Conservation (phyloP, 30 jellyfish, hydroid and myxozoan genomes). For the Sanderia malayensis region DNA sequence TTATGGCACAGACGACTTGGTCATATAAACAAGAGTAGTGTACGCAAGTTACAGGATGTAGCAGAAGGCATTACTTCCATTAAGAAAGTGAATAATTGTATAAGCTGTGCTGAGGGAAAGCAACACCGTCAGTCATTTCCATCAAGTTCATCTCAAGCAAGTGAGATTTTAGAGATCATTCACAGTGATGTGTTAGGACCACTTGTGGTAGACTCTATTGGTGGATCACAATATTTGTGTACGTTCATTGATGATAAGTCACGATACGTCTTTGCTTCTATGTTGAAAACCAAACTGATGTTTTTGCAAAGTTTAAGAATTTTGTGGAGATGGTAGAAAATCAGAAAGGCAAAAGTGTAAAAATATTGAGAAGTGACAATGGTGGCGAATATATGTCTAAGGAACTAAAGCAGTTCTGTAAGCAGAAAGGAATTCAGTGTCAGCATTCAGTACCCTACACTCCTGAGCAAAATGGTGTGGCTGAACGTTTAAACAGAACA, state of each 20-base stretch:
- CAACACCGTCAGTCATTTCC: constrained; percentile 14
- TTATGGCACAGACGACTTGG: constrained; percentile 44
- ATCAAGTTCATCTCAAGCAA: constrained; percentile 5
- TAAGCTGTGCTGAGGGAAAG: constrained; percentile 43
- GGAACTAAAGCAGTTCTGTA: constrained; percentile 3
- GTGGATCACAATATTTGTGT: constrained; percentile 28
- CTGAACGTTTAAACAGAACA: constrained; percentile 35
- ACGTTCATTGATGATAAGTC: constrained; percentile 35
- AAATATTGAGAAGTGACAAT: constrained; percentile 24
- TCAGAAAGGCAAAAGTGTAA: constrained; percentile 3
- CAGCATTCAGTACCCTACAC: constrained; percentile 24
- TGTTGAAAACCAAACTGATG: constrained; percentile 36
- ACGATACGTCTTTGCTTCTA: constrained; percentile 1
- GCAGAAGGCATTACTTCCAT: no score
- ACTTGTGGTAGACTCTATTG: constrained; percentile 13
- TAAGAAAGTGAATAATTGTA: constrained; percentile 6
- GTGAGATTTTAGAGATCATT: constrained; percentile 20
- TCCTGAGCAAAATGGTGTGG: constrained; percentile 53
- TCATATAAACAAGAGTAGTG: constrained; percentile 17
- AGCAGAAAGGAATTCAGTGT: constrained; percentile 7
- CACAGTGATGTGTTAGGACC: constrained; percentile 46
- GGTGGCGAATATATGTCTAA: constrained; percentile 36
- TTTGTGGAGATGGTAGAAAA: constrained; percentile 25
- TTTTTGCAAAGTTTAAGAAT: constrained; percentile 30
- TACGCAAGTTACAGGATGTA: no score